A percentile compares a stretch with the other conserved stretches of the same genome.
Evolutionary conservation across 1,140 invertebrate species (phyloP).

Genomic region (Tigriopus japonicus): DNA sequence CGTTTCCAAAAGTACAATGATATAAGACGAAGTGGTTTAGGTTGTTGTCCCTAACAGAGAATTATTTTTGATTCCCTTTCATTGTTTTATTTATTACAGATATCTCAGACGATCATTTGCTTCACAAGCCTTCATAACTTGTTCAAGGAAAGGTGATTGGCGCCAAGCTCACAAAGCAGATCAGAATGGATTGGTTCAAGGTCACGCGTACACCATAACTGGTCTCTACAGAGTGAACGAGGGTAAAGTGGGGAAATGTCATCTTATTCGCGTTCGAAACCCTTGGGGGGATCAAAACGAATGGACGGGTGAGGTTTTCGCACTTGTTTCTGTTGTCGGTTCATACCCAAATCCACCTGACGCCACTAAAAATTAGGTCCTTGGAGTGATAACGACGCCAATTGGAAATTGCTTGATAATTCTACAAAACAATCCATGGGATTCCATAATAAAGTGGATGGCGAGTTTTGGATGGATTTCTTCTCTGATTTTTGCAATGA

Average conservation of each 20-base stretch:
- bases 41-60: too few relatives aligned
- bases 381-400: constrained; percentile 33
- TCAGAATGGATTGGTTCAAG: constrained; percentile 31
- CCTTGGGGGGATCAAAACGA: constrained; percentile 36
- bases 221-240: constrained; percentile 24
- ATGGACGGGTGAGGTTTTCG: constrained; percentile 27
- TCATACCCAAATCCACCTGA: too few relatives aligned
- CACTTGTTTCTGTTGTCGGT: too few relatives aligned
- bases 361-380: constrained; percentile 20
- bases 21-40: too few relatives aligned
- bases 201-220: constrained; percentile 35
- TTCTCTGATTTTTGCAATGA: constrained; percentile 11
- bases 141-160: constrained; percentile 38
- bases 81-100: not conserved
- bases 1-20: too few relatives aligned
- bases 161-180: constrained; percentile 25
- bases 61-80: too few relatives aligned
- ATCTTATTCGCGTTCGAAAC: constrained; percentile 31
- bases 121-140: constrained; percentile 37
- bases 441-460: constrained; percentile 24
- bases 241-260: not conserved
- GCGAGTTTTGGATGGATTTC: constrained; percentile 35
- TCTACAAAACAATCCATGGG: constrained; percentile 25
- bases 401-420: constrained; percentile 29
- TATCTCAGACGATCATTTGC: constrained; percentile 3